These are phyloP conservation scores for Octonoba sinensis DNA, from an alignment of 2,888 invertebrate genomes.

Conservation along the genomic window DNA sequence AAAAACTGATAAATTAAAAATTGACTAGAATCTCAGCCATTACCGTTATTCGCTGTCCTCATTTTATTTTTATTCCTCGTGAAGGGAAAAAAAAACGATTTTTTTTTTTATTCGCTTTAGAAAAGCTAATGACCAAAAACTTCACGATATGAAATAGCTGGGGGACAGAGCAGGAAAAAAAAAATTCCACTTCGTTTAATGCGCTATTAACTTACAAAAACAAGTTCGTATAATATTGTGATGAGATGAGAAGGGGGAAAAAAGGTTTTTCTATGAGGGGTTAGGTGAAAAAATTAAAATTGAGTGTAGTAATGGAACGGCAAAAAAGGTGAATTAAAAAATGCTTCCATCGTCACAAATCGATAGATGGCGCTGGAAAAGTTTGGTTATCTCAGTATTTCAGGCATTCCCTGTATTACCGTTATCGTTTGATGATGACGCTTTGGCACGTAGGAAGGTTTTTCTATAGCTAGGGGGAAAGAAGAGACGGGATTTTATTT, in stretches of 20 bases:
- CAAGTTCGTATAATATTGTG: constrained; percentile 54
- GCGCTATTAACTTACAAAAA: constrained; percentile 64
- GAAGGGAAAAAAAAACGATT: constrained; percentile 11
- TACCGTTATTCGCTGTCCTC: constrained; percentile 27
- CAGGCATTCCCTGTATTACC: constrained; percentile 53
- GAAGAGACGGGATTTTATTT: not conserved
- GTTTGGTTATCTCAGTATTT: constrained; percentile 51
- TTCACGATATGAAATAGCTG: constrained; percentile 55
- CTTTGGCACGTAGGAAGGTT: not conserved
- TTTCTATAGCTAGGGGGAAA: too few species aligned
- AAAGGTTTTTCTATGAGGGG: constrained; percentile 35
- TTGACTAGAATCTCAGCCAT: constrained; percentile 37
- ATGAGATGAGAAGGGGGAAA: constrained; percentile 18
- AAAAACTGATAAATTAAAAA: constrained; percentile 52
- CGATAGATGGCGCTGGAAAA: constrained; percentile 49
- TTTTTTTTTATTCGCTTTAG: constrained; percentile 15
- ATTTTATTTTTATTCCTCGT: too few species aligned
- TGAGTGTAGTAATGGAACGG: constrained; percentile 16
- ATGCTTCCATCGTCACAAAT: constrained; percentile 29
- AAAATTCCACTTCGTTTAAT: constrained; percentile 58
- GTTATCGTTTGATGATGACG: constrained; percentile 57
- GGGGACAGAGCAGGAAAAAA: not conserved
- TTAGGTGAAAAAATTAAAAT: constrained; percentile 13
- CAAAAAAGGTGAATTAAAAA: constrained; percentile 25
- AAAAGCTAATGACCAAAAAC: constrained; percentile 59